Conservation (phyloP, 2,113 vertebrate genomes). For the Chitala chitala region DNA sequence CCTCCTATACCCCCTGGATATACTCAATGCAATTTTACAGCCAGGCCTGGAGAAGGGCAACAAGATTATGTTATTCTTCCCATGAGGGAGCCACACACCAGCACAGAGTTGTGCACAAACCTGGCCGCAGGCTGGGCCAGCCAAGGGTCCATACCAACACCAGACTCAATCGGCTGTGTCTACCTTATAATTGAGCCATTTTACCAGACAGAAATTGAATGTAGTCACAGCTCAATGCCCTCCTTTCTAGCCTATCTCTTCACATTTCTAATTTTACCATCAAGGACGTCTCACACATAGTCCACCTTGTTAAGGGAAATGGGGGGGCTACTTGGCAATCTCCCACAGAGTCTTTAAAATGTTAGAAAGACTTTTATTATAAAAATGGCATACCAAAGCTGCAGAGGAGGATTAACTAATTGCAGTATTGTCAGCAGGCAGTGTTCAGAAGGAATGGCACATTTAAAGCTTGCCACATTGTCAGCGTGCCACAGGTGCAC, state of each 20-base stretch:
- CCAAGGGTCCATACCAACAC: neutral
- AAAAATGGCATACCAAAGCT: neutral
- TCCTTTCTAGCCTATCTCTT: conserved; percentile 1
- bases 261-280: conserved; percentile 20
- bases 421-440: neutral
- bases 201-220: conserved; percentile 9
- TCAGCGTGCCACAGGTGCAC: neutral
- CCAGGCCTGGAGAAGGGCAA: neutral
- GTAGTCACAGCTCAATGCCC: neutral
- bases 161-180: conserved; percentile 4
- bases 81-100: conserved; percentile 1
- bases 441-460: neutral
- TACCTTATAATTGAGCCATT: conserved; percentile 2
- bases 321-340: neutral
- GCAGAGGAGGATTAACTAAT: conserved; percentile 5
- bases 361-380: neutral
- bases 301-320: neutral
- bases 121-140: conserved; percentile 7
- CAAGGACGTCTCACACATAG: conserved; percentile 15
- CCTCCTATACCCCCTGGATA: neutral
- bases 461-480: neutral
- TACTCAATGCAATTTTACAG: neutral
- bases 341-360: neutral
- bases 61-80: neutral
- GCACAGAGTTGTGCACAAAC: neutral